These are phyloP conservation scores for Bombus pascuorum DNA, from an alignment of 1,140 invertebrate genomes.

Conservation along the genomic window DNA sequence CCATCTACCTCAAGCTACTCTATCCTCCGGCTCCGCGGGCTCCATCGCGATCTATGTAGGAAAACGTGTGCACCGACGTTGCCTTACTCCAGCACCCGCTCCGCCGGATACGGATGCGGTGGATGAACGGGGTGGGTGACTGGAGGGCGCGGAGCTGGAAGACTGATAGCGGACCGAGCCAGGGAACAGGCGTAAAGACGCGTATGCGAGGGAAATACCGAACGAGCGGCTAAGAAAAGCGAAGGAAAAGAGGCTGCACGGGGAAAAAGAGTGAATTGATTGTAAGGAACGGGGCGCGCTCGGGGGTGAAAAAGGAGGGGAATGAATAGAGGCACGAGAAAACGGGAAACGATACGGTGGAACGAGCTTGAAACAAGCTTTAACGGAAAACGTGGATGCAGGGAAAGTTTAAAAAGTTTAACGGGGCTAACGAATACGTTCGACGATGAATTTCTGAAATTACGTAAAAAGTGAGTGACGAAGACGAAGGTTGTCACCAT, in stretches of 20 bases:
- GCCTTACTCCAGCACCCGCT: conserved; percentile 44
- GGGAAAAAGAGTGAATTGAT: conserved; percentile 47
- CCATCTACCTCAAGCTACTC: conserved; percentile 60
- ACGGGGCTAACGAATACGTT: neutral
- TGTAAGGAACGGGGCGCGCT: conserved; percentile 22
- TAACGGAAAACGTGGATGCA: neutral
- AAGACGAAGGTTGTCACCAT: no score
- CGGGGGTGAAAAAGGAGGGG: neutral
- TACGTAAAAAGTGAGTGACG: neutral
- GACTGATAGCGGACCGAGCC: conserved; percentile 49
- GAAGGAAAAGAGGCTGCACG: neutral
- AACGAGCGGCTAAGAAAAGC: conserved; percentile 22
- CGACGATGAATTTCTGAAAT: neutral
- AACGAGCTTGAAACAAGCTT: conserved; percentile 12
- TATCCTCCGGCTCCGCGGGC: conserved; percentile 45
- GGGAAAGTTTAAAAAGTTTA: conserved; percentile 14
- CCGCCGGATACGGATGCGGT: conserved; percentile 39
- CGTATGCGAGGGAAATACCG: conserved; percentile 28
- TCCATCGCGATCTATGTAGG: conserved; percentile 57
- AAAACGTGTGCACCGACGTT: conserved; percentile 50
- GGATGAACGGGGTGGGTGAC: conserved; percentile 15
- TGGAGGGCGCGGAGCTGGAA: conserved; percentile 35
- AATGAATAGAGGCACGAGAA: neutral
- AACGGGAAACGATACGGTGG: conserved; percentile 10
- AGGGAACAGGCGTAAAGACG: conserved; percentile 38